These are phyloP conservation scores for Tribolium castaneum DNA, from an alignment of 1,140 invertebrate genomes.

Conservation along the genomic window DNA sequence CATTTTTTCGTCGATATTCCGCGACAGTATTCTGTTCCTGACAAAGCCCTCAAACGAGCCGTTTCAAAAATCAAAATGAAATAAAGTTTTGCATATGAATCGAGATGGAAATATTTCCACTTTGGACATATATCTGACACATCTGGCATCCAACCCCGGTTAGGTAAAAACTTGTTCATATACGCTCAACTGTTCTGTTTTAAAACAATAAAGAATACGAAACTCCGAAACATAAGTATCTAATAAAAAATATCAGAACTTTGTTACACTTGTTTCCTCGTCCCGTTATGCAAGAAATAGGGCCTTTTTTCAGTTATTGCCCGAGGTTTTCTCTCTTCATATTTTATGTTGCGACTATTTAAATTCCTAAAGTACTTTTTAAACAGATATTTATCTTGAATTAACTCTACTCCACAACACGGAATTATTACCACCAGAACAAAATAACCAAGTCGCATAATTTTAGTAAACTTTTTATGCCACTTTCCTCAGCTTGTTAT, in stretches of 20 bases:
- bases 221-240: slow-evolving; percentile 29
- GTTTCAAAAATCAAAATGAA: slow-evolving; percentile 8
- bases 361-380: slow-evolving; percentile 15
- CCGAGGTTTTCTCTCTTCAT: slow-evolving; percentile 1
- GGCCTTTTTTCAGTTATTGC: slow-evolving; percentile 5
- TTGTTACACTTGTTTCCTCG: slow-evolving; percentile 30
- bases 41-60: neutral
- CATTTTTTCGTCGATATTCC: neutral
- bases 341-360: slow-evolving; percentile 26
- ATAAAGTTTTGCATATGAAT: slow-evolving; percentile 13
- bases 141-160: slow-evolving; percentile 26
- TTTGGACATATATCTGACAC: slow-evolving; percentile 23
- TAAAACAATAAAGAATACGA: slow-evolving; percentile 33
- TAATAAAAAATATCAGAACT: slow-evolving; percentile 35
- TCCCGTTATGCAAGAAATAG: slow-evolving; percentile 9
- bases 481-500: neutral
- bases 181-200: slow-evolving; percentile 25
- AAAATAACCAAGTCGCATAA: neutral
- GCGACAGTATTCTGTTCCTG: neutral
- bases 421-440: neutral
- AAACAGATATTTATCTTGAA: slow-evolving; percentile 7
- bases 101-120: slow-evolving; percentile 22
- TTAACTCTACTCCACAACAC: neutral
- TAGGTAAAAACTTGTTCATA: slow-evolving; percentile 36
- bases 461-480: too few relatives aligned